phyloP scores from a whole-genome alignment of 2,888 invertebrate species.

The Erannis defoliaria region DNA sequence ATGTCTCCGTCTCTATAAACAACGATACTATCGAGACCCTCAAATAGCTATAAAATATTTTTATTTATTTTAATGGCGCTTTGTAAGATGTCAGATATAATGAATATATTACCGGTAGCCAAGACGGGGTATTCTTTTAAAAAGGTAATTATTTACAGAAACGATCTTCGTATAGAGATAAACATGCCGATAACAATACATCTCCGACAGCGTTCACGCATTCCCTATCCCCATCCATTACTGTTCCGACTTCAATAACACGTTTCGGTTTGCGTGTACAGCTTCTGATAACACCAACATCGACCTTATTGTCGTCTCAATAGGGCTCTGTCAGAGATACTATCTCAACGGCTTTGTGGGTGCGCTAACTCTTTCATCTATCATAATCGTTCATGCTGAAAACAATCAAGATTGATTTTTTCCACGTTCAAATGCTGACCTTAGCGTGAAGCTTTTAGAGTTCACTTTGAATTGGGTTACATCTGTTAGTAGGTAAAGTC shows the following conservation, averaged over 20 bases:
- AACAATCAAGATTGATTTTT: constrained; percentile 85
- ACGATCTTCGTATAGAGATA: constrained; percentile 83
- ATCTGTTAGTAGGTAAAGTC: constrained; percentile 83
- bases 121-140: constrained; percentile 76
- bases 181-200: constrained; percentile 85
- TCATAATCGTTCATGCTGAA: constrained; percentile 87
- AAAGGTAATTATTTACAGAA: constrained; percentile 84
- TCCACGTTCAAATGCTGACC: constrained; percentile 55
- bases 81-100: constrained; percentile 83
- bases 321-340: constrained; percentile 63
- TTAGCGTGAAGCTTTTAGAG: constrained; percentile 50
- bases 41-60: constrained; percentile 73
- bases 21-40: constrained; percentile 66
- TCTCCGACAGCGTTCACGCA: constrained; percentile 85
- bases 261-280: constrained; percentile 66
- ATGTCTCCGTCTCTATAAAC: constrained; percentile 60
- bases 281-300: constrained; percentile 49
- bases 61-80: constrained; percentile 79
- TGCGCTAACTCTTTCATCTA: constrained; percentile 87
- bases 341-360: constrained; percentile 70
- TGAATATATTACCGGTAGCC: constrained; percentile 85
- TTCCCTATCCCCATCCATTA: constrained; percentile 85
- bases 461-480: constrained; percentile 59
- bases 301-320: constrained; percentile 58
- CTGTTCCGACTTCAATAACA: constrained; percentile 85